phyloP scores from a whole-genome alignment of 2,113 vertebrate genomes.

The Hemiscyllium ocellatum region DNA sequence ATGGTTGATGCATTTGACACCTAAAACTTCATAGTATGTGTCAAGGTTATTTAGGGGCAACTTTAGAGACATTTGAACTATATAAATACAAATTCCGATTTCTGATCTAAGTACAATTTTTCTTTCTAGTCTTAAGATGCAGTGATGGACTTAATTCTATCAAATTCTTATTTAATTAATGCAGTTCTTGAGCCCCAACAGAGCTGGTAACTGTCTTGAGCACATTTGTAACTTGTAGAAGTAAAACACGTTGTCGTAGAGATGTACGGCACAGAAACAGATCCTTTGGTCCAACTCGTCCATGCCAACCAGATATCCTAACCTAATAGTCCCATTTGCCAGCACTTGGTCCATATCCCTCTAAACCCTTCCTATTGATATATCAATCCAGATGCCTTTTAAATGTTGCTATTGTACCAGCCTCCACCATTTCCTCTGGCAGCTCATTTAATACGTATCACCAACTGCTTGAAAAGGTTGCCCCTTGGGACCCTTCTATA shows the following conservation, averaged over 20 bases:
- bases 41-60: not conserved
- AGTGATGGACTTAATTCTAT: not conserved
- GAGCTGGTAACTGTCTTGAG: not conserved
- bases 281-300: too few relatives aligned
- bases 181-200: not conserved
- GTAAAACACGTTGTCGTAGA: conserved; percentile 1
- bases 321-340: too few relatives aligned
- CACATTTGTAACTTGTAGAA: not conserved
- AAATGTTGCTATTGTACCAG: too few relatives aligned
- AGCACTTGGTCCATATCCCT: too few relatives aligned
- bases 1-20: not conserved
- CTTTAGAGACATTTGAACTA: not conserved
- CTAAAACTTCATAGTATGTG: not conserved
- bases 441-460: too few relatives aligned
- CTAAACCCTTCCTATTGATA: too few relatives aligned
- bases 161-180: not conserved
- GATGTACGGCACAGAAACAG: too few relatives aligned
- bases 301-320: too few relatives aligned
- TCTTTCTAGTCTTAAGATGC: not conserved
- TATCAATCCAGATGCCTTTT: too few relatives aligned
- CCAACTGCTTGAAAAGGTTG: too few relatives aligned
- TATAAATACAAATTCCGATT: not conserved
- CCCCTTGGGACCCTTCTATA: too few relatives aligned
- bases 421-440: too few relatives aligned
- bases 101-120: not conserved